Evolutionary conservation across 2,888 invertebrate genomes (phyloP).

Genomic region (Spilosoma lubricipeda): DNA sequence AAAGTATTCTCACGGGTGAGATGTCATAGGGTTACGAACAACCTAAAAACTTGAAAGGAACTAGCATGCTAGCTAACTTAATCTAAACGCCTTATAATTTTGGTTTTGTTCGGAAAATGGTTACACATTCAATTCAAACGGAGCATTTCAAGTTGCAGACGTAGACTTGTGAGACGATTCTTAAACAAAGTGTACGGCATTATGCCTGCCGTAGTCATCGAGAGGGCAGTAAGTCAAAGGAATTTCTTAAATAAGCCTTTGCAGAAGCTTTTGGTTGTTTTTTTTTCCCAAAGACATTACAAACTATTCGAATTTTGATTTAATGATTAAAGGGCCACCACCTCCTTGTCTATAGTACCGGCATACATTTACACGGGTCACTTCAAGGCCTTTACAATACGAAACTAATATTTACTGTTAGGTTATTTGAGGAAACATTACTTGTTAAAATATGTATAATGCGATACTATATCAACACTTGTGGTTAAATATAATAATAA

Average conservation of each 20-base stretch:
- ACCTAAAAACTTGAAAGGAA: no score
- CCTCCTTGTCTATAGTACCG: slow-evolving; percentile 4
- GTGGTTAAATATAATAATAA: background rate
- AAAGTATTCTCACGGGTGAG: no score
- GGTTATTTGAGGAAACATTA: slow-evolving; percentile 35
- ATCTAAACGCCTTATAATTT: no score
- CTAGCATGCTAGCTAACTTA: no score
- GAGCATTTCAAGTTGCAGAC: background rate
- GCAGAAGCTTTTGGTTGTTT: background rate
- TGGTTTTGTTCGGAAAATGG: no score
- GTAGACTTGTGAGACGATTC: background rate
- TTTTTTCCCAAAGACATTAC: no score
- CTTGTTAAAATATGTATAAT: slow-evolving; percentile 21
- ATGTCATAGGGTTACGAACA: no score
- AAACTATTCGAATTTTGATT: background rate
- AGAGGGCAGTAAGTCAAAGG: no score
- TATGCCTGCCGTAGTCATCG: no score
- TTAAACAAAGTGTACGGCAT: background rate
- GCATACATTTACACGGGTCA: slow-evolving; percentile 5
- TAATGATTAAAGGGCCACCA: background rate
- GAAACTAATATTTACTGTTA: slow-evolving; percentile 39
- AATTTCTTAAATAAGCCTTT: background rate
- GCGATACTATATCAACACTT: background rate
- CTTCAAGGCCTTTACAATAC: slow-evolving; percentile 25
- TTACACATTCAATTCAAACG: background rate